Evolutionary conservation across 1,140 invertebrate species (phyloP), one percentile per base, ranked within the genome.

Genomic region (Dendroctonus valens): DNA sequence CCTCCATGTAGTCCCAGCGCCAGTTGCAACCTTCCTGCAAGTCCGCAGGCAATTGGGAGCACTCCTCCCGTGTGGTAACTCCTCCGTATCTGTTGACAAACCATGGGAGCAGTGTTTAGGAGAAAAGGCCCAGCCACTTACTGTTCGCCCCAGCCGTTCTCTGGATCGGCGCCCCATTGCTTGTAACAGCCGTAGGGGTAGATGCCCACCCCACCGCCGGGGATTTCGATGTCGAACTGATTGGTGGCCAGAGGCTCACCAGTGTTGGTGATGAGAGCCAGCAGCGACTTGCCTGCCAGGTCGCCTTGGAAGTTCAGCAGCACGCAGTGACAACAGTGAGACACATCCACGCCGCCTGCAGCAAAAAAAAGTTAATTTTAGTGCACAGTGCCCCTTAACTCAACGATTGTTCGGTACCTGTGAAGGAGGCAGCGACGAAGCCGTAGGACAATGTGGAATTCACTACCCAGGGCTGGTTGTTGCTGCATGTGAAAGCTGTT

Each of bases 221-320:
- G 67, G 5, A 69, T 64, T 59, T 60, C 61, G 8, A 69, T 26
- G 50, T 69, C 67, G 49, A 69, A 69, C 9, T 69, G 67, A 49
- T 69, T 69, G 3, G 11, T n/a, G 2, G 15, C 39, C 39, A 65
- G 57, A 6, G 54, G 12, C 15, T 49, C 59, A 8, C 67, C 67
- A 41, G 61, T 59, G 14, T 69, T 69, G 39, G 59, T 60, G 12
- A 69, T 53, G 26, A 64, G 62, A 5, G 55, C 67, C 5, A 69
- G 11, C 5, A 69, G 37, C n/a, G 59, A 48, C 37, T 69, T 69
- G 9, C 68, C 68, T 6, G 44, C 48, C 3, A 69, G 61, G 15
- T 65, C 37, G 14, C 53, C 68, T 38, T 69, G n/a, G 41, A 69
- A 65, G 49, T 41, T 55, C 5, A 69, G 63, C 5, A 69, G 26